Conservation (phyloP, 1,140 invertebrate species). For the Melanaphis sacchari region DNA sequence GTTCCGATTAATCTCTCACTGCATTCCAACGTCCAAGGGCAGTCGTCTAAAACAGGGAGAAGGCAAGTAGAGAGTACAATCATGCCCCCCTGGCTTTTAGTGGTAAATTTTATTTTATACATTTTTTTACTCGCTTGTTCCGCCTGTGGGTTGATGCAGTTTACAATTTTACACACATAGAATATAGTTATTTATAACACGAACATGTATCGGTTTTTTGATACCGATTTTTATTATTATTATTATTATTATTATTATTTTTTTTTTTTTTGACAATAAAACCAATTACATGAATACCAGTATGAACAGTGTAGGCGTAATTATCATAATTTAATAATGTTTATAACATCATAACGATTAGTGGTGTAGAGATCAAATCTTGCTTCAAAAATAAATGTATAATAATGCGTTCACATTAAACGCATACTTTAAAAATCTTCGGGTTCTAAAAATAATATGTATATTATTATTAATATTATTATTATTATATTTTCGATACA, state of each 20-base stretch:
- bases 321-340: slow-evolving; percentile 52
- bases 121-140: slow-evolving; percentile 33
- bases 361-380: slow-evolving; percentile 42
- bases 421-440: slow-evolving; percentile 20
- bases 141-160: slow-evolving; percentile 47
- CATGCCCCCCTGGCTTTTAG: slow-evolving; percentile 47
- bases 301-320: slow-evolving; percentile 42
- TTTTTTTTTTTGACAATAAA: slow-evolving; percentile 49
- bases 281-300: slow-evolving; percentile 42
- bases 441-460: slow-evolving; percentile 1
- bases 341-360: slow-evolving; percentile 49
- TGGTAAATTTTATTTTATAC: slow-evolving; percentile 46
- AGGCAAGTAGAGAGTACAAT: neutral
- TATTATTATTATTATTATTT: slow-evolving; percentile 19
- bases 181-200: slow-evolving; percentile 46
- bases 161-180: slow-evolving; percentile 33
- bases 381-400: slow-evolving; percentile 5
- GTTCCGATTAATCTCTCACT: slow-evolving; percentile 41
- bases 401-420: slow-evolving; percentile 30
- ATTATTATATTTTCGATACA: slow-evolving; percentile 19
- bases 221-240: slow-evolving; percentile 19
- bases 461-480: no score
- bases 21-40: slow-evolving; percentile 50
- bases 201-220: slow-evolving; percentile 40
- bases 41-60: neutral